Evolutionary conservation across 92 coral and sea anemone species (phyloP), one percentile per base, ranked within the genome.

Genomic region (Phenganax subtilis): DNA sequence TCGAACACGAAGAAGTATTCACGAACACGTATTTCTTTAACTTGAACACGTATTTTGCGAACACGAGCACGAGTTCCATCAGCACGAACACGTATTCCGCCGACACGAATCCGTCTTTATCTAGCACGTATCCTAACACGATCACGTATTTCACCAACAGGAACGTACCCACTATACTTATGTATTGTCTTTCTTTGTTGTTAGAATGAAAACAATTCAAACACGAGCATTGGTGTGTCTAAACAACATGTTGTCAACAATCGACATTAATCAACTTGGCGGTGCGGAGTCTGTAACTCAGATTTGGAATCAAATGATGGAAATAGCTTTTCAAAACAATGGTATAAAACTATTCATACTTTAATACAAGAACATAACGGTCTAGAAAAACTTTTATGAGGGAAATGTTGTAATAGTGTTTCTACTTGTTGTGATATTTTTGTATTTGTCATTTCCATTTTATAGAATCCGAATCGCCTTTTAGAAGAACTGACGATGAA

Each of bases 201-300:
- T 44, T 79, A 79, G 83, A 16, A 17, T 79, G 64, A 84, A 85
- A 57, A 85, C 88, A 72, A 97, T 96, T 16, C 99, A 96, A 63
- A 87, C 90, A 9, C 91, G 99, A 81, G 97, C 97, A 17, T 82
- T 96, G 14, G 91, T 96, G 11, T 96, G 97, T 79, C 91, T 96
- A 17, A 96, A 96, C 85, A 94, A 94, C 85, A 92, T 94, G 67
- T 89, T 93, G 25, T 90, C 98, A 15, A 84, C 92, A 54, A 81
- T 94, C 77, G 97, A 90, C 54, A 84, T 87, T 3, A 87, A 88
- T 15, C 90, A 91, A 25, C 87, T 94, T 12, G 98, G 98, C 31
- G 98, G 97, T 58, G 72, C 86, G 3, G 89, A 84, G 28, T 91
- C 89, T 1, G 62, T 94, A 58, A 90, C 90, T 7, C 92, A 85